These are phyloP conservation scores for Thalassarche chlororhynchos DNA, from an alignment of 2,113 vertebrate species.

Conservation along the genomic window DNA sequence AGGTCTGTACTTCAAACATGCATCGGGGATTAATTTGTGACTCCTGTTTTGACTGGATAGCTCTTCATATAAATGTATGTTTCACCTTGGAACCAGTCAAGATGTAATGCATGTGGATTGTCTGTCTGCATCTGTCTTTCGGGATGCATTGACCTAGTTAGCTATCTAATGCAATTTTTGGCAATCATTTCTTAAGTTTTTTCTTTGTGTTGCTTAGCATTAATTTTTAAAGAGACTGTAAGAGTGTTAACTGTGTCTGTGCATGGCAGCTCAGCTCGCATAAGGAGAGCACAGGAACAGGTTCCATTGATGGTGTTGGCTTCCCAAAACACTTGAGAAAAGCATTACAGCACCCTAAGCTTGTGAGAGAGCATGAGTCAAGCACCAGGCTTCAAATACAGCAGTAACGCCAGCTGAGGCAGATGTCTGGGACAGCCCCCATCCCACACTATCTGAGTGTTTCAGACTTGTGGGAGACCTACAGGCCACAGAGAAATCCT, in stretches of 20 bases:
- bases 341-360: neutral
- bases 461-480: neutral
- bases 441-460: neutral
- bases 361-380: accelerated
- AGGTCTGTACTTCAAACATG: neutral
- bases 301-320: neutral
- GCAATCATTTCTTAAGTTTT: neutral
- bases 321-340: neutral
- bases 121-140: neutral
- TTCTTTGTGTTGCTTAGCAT: neutral
- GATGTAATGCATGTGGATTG: neutral
- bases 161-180: neutral
- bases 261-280: neutral
- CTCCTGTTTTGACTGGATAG: neutral
- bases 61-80: neutral
- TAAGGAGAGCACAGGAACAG: neutral
- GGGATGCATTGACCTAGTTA: neutral
- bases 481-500: neutral
- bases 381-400: neutral
- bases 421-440: neutral
- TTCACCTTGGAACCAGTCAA: neutral
- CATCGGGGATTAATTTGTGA: neutral
- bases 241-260: neutral
- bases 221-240: neutral
- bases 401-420: neutral